These are phyloP conservation scores for Tetrapedia diversipes DNA, from an alignment of 2,888 invertebrate species.

Conservation along the genomic window DNA sequence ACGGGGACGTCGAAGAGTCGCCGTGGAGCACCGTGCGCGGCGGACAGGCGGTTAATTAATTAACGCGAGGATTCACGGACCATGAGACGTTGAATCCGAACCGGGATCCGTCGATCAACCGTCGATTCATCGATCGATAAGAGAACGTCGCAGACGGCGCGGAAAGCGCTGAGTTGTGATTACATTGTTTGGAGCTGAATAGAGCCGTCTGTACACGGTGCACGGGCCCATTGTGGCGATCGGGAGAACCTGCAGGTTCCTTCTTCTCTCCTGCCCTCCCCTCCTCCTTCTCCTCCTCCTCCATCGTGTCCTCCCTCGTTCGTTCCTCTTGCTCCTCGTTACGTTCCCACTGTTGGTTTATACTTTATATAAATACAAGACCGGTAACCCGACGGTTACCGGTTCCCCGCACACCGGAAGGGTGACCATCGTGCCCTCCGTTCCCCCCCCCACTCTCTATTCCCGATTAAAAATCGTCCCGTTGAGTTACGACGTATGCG, in stretches of 20 bases:
- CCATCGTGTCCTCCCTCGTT: no score
- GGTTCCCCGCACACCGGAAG: slow-evolving; percentile 62
- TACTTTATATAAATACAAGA: slow-evolving; percentile 74
- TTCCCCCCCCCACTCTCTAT: background rate
- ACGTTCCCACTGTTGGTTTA: slow-evolving; percentile 58
- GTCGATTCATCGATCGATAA: slow-evolving; percentile 71
- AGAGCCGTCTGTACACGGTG: slow-evolving; percentile 73
- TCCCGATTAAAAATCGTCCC: slow-evolving; percentile 59
- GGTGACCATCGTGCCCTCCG: slow-evolving; percentile 12
- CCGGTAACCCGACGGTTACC: slow-evolving; percentile 71
- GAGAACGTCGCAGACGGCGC: slow-evolving; percentile 64
- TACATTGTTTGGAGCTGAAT: slow-evolving; percentile 77
- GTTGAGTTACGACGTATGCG: slow-evolving; percentile 55
- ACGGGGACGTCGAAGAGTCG: slow-evolving; percentile 6
- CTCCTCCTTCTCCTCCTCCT: slow-evolving; percentile 40
- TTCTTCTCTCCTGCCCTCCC: slow-evolving; percentile 20
- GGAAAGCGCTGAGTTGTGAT: slow-evolving; percentile 79
- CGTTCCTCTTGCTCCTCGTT: slow-evolving; percentile 22
- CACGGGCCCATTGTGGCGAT: slow-evolving; percentile 71
- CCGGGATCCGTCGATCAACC: slow-evolving; percentile 69
- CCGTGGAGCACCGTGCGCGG: slow-evolving; percentile 34
- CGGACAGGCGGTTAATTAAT: slow-evolving; percentile 70
- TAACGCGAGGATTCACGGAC: slow-evolving; percentile 62
- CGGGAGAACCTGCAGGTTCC: slow-evolving; percentile 59
- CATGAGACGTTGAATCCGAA: slow-evolving; percentile 59